Base-by-base conservation (phyloP, 2,888 invertebrate species). In the Eupithecia exiguata region DNA sequence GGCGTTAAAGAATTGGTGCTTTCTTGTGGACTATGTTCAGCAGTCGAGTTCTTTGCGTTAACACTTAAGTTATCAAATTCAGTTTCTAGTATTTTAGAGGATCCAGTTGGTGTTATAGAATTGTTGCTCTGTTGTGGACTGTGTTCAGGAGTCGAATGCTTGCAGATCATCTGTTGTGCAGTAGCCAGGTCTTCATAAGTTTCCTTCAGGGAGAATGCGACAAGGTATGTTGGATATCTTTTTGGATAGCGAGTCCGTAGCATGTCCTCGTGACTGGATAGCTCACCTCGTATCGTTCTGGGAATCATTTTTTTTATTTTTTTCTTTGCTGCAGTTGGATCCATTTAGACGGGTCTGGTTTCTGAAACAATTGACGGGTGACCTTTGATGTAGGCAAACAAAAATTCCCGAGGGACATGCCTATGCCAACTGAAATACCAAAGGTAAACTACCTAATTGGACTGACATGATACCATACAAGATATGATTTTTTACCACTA, bases 171-270 rank as follows among this genome's bases (percentile, higher is more conserved):
- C 80, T 83, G 81, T 38, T 84, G 80, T 21, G 81, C 68, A 21
- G 81, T 84, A 12, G 74, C 68, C 2, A 83, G 72, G 46, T 87
- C 84, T 72, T 87, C 86, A 49, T 82, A 81, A n/a, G 82, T 83
- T 75, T 87, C 86, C 61, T 85, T 83, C 9, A 84, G 71, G 25
- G 88, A 78, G 79, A 85, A 87, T 5, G 84, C 85, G 1, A 89
- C 86, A 0, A 87, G 80, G 74, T 82, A 88, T 1, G 84, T 81
- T 6, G 86, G 79, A 35, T 76, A 71, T 61, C 68, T 78, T 75
- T 81, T 83, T 7, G 82, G 81, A 75, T 74, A 83, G 58, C 65
- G 73, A 7, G 78, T 80, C 25, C 70, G 67, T 30, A 83, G 82
- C 65, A 81, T 83, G 6, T 66, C 66, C 25, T 66, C 66, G 14